Conservation (phyloP, 2,888 invertebrate genomes). For the Biston stratarius region DNA sequence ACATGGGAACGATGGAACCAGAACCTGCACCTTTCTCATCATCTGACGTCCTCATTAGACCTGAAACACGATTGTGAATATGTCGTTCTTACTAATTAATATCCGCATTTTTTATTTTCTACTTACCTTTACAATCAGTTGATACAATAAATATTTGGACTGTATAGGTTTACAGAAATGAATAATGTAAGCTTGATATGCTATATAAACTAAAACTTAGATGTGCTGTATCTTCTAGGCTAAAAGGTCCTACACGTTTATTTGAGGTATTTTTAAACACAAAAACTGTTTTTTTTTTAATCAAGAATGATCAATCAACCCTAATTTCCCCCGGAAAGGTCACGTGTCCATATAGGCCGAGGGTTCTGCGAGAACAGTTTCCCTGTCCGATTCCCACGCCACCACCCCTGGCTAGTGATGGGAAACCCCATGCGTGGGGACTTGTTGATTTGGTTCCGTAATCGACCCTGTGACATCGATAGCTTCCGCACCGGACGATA, state of each 20-base stretch:
- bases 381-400: slow-evolving; percentile 78
- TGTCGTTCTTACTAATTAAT: too few relatives aligned
- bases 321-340: slow-evolving; percentile 49
- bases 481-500: slow-evolving; percentile 70
- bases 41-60: too few relatives aligned
- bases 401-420: slow-evolving; percentile 53
- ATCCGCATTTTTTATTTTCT: too few relatives aligned
- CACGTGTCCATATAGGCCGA: slow-evolving; percentile 64
- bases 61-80: too few relatives aligned
- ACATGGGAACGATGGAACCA: too few relatives aligned
- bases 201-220: too few relatives aligned
- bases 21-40: too few relatives aligned
- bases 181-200: too few relatives aligned
- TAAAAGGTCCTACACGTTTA: background rate
- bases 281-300: background rate
- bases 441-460: slow-evolving; percentile 79
- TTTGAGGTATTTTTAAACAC: background rate
- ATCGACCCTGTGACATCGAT: slow-evolving; percentile 66
- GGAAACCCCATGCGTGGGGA: slow-evolving; percentile 77
- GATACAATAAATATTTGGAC: too few relatives aligned
- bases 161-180: too few relatives aligned
- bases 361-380: slow-evolving; percentile 73
- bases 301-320: slow-evolving; percentile 29
- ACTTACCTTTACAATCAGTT: too few relatives aligned
- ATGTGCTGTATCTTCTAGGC: too few relatives aligned